Conservation (phyloP, 2,113 vertebrate species). For the Eulemur macaco region DNA sequence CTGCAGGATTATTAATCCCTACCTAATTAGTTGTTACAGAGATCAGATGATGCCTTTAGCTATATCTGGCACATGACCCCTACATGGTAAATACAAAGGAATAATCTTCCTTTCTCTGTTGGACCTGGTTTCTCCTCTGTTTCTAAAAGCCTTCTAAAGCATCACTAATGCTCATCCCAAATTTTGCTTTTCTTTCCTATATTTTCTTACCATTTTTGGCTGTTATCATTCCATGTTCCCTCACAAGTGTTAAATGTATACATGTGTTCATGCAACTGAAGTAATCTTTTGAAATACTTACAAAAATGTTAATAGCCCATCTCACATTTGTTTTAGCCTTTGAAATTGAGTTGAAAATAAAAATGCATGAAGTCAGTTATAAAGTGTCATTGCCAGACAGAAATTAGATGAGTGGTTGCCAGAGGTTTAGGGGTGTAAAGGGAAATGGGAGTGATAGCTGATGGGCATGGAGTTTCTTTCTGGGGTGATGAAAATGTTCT, state of each 20-base stretch:
- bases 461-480: not conserved
- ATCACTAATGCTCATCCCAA: not conserved
- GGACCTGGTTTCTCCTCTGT: not conserved
- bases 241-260: not conserved
- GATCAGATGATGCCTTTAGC: not conserved
- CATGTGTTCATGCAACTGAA: not conserved
- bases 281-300: not conserved
- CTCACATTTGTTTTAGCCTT: not conserved
- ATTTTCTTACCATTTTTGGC: not conserved
- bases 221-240: not conserved
- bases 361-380: not conserved
- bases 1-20: not conserved
- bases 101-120: not conserved
- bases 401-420: not conserved
- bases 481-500: not conserved
- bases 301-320: not conserved
- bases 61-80: not conserved
- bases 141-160: not conserved
- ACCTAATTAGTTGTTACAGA: not conserved
- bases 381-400: not conserved
- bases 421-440: accelerated
- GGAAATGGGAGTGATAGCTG: not conserved
- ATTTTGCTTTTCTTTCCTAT: not conserved
- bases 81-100: not conserved
- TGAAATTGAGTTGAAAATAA: not conserved